Percentiles rank a stretch among this genome's conserved stretches.
Conservation (phyloP, 2,113 vertebrate genomes). For the Romanogobio albipinnatus region DNA sequence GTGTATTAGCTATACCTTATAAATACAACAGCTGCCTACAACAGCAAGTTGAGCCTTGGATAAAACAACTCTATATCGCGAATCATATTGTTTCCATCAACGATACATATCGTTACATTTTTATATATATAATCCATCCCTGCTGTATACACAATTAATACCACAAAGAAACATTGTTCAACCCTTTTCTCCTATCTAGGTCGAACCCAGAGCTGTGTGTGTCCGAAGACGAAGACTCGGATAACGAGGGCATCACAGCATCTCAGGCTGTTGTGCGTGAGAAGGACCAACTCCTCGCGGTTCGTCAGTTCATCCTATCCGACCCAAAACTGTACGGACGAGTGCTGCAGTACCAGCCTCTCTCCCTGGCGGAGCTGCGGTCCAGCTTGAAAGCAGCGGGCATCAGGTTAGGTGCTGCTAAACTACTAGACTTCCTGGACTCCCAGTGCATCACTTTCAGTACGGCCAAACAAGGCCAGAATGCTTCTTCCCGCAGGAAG, state of each 20-base stretch:
- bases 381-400: slow-evolving; percentile 81
- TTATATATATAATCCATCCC: too few relatives aligned
- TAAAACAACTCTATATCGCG: too few relatives aligned
- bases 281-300: slow-evolving; percentile 74
- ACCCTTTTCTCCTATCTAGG: slow-evolving; percentile 52
- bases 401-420: slow-evolving; percentile 80
- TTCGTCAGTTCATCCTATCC: slow-evolving; percentile 82
- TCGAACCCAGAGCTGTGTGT: slow-evolving; percentile 76
- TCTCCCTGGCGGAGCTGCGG: slow-evolving; percentile 85
- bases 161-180: neutral
- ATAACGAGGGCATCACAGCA: slow-evolving; percentile 75
- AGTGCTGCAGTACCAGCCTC: slow-evolving; percentile 88
- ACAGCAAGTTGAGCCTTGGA: too few relatives aligned
- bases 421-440: slow-evolving; percentile 89
- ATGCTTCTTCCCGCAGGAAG: slow-evolving; percentile 63
- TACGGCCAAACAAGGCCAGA: slow-evolving; percentile 80
- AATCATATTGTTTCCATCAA: too few relatives aligned
- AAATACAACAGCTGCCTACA: too few relatives aligned
- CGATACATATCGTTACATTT: too few relatives aligned
- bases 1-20: too few relatives aligned
- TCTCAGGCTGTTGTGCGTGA: slow-evolving; percentile 78
- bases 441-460: slow-evolving; percentile 91
- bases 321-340: slow-evolving; percentile 76
- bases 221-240: slow-evolving; percentile 75
- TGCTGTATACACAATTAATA: too few relatives aligned